phyloP scores from a whole-genome alignment of 2,113 vertebrate species.

The Rhabdornis inornatus region DNA sequence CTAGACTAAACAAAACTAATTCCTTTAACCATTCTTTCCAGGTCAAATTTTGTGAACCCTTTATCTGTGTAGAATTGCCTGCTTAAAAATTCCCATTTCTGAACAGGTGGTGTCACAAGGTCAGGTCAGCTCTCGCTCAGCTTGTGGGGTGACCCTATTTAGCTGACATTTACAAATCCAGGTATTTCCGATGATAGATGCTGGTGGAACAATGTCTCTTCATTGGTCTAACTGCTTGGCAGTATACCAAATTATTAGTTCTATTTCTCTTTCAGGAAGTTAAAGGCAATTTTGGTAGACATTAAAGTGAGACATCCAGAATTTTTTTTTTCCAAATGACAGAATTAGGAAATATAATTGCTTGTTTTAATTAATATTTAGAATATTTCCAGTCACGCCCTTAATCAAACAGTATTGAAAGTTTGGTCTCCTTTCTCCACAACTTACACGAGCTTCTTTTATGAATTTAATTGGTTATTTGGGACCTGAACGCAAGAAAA shows the following conservation, averaged over 20 bases:
- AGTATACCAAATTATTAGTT: not conserved
- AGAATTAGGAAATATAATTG: not conserved
- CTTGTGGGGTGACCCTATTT: not conserved
- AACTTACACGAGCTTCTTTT: not conserved
- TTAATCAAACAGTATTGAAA: not conserved
- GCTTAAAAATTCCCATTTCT: slow-evolving; percentile 1
- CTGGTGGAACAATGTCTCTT: not conserved
- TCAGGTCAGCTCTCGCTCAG: not conserved
- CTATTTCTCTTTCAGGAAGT: not conserved
- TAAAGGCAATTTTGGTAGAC: not conserved
- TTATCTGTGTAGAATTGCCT: slow-evolving; percentile 3
- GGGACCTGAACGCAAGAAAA: not conserved
- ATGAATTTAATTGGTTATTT: not conserved
- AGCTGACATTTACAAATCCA: slow-evolving; percentile 24
- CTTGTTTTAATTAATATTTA: not conserved
- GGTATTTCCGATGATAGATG: slow-evolving; percentile 15
- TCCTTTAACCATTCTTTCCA: slow-evolving; percentile 52
- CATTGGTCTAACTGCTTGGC: slow-evolving; percentile 13
- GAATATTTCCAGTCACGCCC: not conserved
- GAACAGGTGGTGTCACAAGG: slow-evolving; percentile 50
- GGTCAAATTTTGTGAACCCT: slow-evolving; percentile 49
- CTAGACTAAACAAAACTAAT: slow-evolving; percentile 59
- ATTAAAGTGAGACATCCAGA: not conserved
- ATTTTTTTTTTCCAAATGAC: not conserved
- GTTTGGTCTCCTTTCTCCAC: not conserved